Base-by-base conservation (phyloP, 2,797 vertebrate species). In the Macrochelys suwanniensis region DNA sequence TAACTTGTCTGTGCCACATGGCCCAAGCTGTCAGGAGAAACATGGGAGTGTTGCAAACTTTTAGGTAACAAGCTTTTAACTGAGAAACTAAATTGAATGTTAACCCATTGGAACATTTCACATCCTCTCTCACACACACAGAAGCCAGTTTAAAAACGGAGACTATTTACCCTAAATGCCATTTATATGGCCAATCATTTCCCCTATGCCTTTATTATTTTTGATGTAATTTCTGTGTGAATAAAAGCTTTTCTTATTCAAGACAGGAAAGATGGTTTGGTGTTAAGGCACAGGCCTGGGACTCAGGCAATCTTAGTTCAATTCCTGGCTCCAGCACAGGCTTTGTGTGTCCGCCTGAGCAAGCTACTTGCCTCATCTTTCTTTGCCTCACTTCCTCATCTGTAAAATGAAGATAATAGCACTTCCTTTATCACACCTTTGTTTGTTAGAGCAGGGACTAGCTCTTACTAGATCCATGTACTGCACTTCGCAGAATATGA, bases 1-100 rank as follows among this genome's bases (percentile, higher is more conserved):
- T 91, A 94, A 84, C 23, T 93, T 96, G 68, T 50, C 93, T 93
- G 89, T 84, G 87, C 82, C 76, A 92, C 71, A 78, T n/a, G 95
- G 76, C 78, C 80, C 94, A 96, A 95, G 89, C 94, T 98, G 94
- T 82, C 91, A 94, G 91, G 42, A 94, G 89, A 93, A 91, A 95
- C 56, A 89, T 94, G 81, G 93, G 92, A 96, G 79, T 89, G 80
- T 57, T 87, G 80, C 81, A 96, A 96, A 96, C 85, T 90, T 96
- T 95, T 54, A 88, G 90, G 86, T 91, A 94, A 91, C 85, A 95
- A 96, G 93, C 77, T 97, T 96, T 94, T 93, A 94, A 94, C 94
- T 93, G 95, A 95, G 87, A 89, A 2, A 94, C 23, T 3, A 93
- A 92, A 51, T 85, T 83, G 74, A 92, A 59, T 54, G 95, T 96